Base-by-base conservation (phyloP, 1,140 invertebrate genomes). In the Telenomus remus region DNA sequence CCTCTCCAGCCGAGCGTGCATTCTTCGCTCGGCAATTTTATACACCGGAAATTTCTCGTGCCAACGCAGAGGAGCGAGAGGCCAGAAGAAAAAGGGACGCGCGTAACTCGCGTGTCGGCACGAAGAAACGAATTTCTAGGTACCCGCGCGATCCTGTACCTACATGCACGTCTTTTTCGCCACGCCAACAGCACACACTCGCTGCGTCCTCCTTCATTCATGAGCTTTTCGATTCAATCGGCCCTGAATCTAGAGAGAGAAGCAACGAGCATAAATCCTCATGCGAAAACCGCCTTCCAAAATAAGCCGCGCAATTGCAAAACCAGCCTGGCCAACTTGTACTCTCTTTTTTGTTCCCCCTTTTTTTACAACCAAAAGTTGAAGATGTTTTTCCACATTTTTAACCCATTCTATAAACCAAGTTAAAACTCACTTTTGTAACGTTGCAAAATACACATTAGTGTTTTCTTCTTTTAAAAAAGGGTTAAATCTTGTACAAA, bases 151-250 rank as follows among this genome's bases (percentile, higher is more conserved):
- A 1, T 39, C 9, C 43, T 48, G 49, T 56, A 47, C 63, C 57
- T 55, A 69, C 59, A 63, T 70, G 75, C 74, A 57, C 64, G 47
- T 57, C 42, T 46, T 76, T 81, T 80, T 80, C 75, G 59, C 69
- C 44, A 54, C 39, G 50, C 73, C 74, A 53, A 66, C 51, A 77
- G 75, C 78, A 75, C 68, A 78, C 11, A 51, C 1, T 11, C 37
- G 61, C 54, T 53, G 70, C 59, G 55, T 57, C 59, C 46, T 73
- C 74, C 65, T 82, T 80, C 83, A 83, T 83, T 82, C 83, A 82
- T 80, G 80, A 82, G 78, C 60, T 79, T 69, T 78, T 73, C 19
- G 66, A 79, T 79, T 76, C 53, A 79, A 79, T 76, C 69, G 79
- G 70, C 76, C 19, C 19, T 6, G 19, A 75, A 76, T 79, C 78